phyloP scores from a whole-genome alignment of 2,113 vertebrate species.

The Chloroceryle aenea region DNA sequence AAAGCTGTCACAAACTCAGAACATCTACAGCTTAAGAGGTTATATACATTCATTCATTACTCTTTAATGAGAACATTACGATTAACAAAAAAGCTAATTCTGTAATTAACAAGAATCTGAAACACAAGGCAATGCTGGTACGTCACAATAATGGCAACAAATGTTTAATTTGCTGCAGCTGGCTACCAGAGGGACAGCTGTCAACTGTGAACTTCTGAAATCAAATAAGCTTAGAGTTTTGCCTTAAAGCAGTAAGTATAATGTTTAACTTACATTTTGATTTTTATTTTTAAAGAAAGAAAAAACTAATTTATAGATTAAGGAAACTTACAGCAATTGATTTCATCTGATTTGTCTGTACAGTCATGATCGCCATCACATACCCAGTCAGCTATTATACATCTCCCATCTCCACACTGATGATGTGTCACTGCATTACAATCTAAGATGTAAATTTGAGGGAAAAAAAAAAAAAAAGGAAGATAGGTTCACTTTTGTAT shows the following conservation, averaged over 20 bases:
- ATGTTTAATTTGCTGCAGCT: neutral
- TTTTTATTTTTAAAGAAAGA: neutral
- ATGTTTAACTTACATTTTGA: neutral
- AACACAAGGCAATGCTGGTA: neutral
- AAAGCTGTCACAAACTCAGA: neutral
- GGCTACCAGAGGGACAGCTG: neutral
- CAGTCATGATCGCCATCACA: slow-evolving; percentile 98
- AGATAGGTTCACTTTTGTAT: neutral
- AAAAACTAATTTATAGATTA: neutral
- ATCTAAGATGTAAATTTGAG: slow-evolving; percentile 67
- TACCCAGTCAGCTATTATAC: slow-evolving; percentile 87
- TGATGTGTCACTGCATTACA: slow-evolving; percentile 82
- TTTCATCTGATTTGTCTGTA: slow-evolving; percentile 91
- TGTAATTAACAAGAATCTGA: neutral
- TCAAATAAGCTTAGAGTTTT: neutral
- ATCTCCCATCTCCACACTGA: slow-evolving; percentile 90
- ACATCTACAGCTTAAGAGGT: neutral
- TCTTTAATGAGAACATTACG: neutral
- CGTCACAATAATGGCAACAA: neutral
- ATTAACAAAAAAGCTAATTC: neutral
- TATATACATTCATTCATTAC: neutral
- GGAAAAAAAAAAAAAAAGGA: neutral
- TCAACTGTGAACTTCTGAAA: neutral
- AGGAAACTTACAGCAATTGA: slow-evolving; percentile 92
- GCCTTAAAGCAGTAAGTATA: neutral